These are phyloP conservation scores for Pao palembangensis DNA, from an alignment of 2,113 vertebrate genomes.

Conservation along the genomic window DNA sequence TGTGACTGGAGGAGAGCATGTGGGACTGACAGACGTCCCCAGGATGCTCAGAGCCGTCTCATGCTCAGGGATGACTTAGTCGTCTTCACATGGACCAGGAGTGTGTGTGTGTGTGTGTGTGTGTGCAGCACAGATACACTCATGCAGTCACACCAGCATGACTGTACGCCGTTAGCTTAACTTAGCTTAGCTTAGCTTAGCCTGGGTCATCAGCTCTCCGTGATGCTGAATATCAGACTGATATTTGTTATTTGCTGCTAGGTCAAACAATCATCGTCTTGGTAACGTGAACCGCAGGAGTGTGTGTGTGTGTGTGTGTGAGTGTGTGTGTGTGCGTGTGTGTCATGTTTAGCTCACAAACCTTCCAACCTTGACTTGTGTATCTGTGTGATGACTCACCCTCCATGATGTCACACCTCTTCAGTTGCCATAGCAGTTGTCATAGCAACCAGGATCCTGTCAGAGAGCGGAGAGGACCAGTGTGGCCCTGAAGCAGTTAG, in stretches of 20 bases:
- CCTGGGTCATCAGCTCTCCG: neutral
- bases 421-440: slow-evolving; percentile 67
- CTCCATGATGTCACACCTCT: slow-evolving; percentile 62
- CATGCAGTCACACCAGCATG: neutral
- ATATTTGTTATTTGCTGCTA: neutral
- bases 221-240: neutral
- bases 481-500: neutral
- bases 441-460: slow-evolving; percentile 59
- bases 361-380: slow-evolving; percentile 29
- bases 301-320: no score
- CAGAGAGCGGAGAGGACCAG: slow-evolving; percentile 28
- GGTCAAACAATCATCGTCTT: neutral
- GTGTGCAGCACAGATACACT: neutral
- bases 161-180: no score
- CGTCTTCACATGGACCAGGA: neutral
- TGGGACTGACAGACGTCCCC: slow-evolving; percentile 4
- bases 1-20: slow-evolving; percentile 14
- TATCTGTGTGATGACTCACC: slow-evolving; percentile 60
- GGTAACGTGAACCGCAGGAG: no score
- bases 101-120: no score
- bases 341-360: neutral
- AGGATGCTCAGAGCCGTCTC: neutral
- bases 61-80: no score
- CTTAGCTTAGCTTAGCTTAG: no score
- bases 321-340: no score